phyloP scores from a whole-genome alignment of 2,888 invertebrate species.

The Microplitis manilae region DNA sequence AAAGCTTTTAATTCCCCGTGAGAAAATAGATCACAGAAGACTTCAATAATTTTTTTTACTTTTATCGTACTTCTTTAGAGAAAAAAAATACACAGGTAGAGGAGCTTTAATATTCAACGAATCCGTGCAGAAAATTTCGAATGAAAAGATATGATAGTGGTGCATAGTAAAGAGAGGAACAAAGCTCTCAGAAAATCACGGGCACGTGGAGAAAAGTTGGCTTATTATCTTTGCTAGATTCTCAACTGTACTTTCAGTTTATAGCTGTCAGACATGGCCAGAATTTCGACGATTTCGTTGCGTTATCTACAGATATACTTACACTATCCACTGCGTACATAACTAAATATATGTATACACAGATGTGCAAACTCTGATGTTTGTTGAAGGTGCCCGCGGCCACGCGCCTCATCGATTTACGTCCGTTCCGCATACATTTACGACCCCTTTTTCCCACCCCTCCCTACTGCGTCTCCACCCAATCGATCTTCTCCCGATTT shows the following conservation, averaged over 20 bases:
- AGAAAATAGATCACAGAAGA: neutral
- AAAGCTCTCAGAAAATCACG: neutral
- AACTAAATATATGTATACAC: neutral
- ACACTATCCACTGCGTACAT: neutral
- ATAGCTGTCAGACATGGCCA: neutral
- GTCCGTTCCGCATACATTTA: neutral
- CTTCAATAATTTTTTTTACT: neutral
- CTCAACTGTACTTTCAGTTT: slow-evolving; percentile 2
- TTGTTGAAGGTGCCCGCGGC: slow-evolving; percentile 3
- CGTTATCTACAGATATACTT: neutral
- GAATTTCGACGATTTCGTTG: slow-evolving; percentile 14
- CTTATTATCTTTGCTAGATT: slow-evolving; percentile 5
- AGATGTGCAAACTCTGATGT: neutral
- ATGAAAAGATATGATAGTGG: neutral
- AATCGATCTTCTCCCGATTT: neutral
- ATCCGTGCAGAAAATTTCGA: neutral
- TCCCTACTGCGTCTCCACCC: neutral
- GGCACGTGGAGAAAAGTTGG: neutral
- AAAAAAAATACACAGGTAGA: neutral
- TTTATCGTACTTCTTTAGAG: neutral
- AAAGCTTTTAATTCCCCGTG: neutral
- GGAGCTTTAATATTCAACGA: neutral
- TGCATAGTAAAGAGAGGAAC: neutral
- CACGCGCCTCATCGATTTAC: slow-evolving; percentile 29
- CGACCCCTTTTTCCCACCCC: neutral